Evolutionary conservation across 2,797 vertebrate genomes (phyloP).

Genomic region (Heteromormyrus szaboi): DNA sequence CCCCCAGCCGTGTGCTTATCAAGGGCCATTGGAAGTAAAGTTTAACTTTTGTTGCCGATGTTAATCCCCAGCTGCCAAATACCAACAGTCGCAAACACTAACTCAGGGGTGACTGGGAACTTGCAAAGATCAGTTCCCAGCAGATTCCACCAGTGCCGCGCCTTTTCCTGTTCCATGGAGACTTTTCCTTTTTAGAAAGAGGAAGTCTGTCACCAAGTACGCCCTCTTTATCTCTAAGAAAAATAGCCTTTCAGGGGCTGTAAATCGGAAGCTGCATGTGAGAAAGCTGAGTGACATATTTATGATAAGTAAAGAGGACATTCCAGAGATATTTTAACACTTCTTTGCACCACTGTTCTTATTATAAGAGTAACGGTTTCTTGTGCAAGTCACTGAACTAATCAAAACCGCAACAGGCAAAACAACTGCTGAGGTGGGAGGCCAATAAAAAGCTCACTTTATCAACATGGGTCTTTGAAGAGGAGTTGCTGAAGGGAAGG

Average conservation of each 20-base stretch:
- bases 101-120: constrained; percentile 28
- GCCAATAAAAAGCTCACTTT: not conserved
- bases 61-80: constrained; percentile 32
- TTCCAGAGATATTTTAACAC: constrained; percentile 59
- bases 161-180: constrained; percentile 32
- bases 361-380: constrained; percentile 15
- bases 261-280: constrained; percentile 50
- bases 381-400: not conserved
- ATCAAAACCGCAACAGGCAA: not conserved
- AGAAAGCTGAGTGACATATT: constrained; percentile 48
- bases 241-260: constrained; percentile 48
- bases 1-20: not conserved
- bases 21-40: not conserved
- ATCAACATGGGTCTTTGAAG: not conserved
- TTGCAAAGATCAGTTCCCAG: constrained; percentile 23
- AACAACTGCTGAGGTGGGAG: not conserved
- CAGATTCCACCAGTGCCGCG: constrained; percentile 27
- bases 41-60: not conserved
- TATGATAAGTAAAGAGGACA: constrained; percentile 56
- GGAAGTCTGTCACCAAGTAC: constrained; percentile 49
- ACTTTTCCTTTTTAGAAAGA: constrained; percentile 42
- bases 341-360: constrained; percentile 47
- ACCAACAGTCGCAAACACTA: constrained; percentile 25
- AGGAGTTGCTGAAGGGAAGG: not conserved
- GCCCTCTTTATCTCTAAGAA: constrained; percentile 52